phyloP scores from a whole-genome alignment of 2,797 vertebrate genomes.

The Taenioides sp. region DNA sequence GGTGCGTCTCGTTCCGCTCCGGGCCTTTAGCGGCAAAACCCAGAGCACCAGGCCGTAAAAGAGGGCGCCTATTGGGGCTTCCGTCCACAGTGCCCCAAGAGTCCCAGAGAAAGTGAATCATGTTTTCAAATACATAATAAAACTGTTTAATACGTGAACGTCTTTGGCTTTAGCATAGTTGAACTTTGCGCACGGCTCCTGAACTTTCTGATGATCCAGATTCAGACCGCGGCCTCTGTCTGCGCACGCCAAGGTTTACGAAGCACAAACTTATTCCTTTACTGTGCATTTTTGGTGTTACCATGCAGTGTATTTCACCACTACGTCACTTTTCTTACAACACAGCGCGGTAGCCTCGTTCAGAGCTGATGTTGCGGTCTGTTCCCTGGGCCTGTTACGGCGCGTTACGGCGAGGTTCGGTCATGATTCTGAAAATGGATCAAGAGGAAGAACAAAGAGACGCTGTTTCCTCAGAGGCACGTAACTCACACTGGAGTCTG shows the following conservation, averaged over 20 bases:
- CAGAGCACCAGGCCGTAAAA: background rate
- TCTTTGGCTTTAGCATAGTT: conserved; percentile 17
- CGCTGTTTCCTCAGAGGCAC: background rate
- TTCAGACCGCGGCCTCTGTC: background rate
- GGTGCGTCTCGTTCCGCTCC: background rate
- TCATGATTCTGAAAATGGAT: background rate
- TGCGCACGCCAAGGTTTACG: background rate
- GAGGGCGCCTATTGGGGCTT: background rate
- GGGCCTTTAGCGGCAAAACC: background rate
- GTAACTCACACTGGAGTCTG: background rate
- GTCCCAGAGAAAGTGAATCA: background rate
- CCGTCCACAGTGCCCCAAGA: background rate
- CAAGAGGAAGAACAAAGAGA: background rate
- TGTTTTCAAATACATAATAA: background rate
- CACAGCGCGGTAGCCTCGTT: no score
- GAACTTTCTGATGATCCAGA: conserved; percentile 13
- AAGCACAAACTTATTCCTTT: no score
- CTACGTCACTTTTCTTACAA: no score
- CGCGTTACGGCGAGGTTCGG: background rate
- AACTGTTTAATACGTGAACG: background rate
- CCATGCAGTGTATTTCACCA: no score
- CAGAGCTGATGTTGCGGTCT: no score
- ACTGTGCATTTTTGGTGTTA: no score
- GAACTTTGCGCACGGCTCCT: background rate
- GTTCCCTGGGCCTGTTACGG: no score